Evolutionary conservation across 2,888 invertebrate species (phyloP).

Genomic region (Hydriomena furcata): DNA sequence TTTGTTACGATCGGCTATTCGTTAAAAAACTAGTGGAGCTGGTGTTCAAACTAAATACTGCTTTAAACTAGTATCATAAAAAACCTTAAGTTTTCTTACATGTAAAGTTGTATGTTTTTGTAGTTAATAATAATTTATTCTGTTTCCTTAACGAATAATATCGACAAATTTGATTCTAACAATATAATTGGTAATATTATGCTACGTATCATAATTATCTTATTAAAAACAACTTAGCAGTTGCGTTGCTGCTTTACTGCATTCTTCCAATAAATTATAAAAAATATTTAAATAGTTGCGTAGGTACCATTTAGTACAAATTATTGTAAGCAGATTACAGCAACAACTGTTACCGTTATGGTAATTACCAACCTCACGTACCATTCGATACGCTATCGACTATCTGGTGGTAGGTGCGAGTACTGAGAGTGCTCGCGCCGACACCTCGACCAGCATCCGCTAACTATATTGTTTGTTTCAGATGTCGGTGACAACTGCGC

Average conservation of each 20-base stretch:
- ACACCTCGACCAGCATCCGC: conserved; percentile 4
- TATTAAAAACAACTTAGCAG: too few species aligned
- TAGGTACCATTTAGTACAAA: conserved; percentile 6
- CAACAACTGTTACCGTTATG: conserved; percentile 34
- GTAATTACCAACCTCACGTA: conserved; percentile 30
- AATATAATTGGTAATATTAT: too few species aligned
- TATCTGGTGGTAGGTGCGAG: too few species aligned
- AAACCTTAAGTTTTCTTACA: conserved; percentile 3
- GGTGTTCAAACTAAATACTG: conserved; percentile 1
- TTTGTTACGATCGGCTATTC: conserved; percentile 1
- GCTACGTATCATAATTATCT: too few species aligned
- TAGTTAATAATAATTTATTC: too few species aligned
- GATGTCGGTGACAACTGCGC: conserved; percentile 41
- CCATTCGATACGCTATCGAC: conserved; percentile 18
- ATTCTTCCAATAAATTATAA: neutral
- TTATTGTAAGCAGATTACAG: conserved; percentile 15
- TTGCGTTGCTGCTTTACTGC: too few species aligned
- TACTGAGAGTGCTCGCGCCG: too few species aligned
- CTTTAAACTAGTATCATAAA: neutral
- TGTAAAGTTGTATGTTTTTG: too few species aligned
- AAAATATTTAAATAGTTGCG: neutral
- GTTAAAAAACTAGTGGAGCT: conserved; percentile 12
- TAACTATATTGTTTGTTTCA: conserved; percentile 38
- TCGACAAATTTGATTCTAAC: too few species aligned
- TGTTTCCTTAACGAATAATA: too few species aligned